Evolutionary conservation across 1,140 invertebrate genomes (phyloP).

Genomic region (Pseudoatta argentina): DNA sequence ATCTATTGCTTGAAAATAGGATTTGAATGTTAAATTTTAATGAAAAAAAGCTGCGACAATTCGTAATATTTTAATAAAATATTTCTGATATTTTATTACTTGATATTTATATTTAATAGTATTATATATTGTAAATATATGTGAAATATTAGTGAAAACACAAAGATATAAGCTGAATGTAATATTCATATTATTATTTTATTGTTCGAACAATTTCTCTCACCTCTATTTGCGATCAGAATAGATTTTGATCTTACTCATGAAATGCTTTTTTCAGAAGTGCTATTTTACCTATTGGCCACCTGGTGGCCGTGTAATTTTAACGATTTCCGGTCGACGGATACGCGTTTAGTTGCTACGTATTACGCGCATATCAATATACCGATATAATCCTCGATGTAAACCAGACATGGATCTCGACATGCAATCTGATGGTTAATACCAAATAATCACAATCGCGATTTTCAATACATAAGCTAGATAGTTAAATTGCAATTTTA

Average conservation of each 20-base stretch:
- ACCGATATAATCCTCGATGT: conserved; percentile 43
- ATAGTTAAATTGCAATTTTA: conserved; percentile 11
- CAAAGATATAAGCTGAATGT: not conserved
- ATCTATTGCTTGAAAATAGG: not conserved
- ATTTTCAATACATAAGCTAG: not conserved
- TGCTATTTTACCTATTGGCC: conserved; percentile 19
- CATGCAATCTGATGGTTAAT: not conserved
- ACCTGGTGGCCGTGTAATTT: conserved; percentile 64
- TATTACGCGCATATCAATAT: conserved; percentile 26
- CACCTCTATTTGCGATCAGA: conserved; percentile 12
- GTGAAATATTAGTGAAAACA: not conserved
- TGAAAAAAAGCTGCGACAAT: not conserved
- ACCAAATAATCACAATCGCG: not conserved
- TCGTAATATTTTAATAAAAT: conserved; percentile 16
- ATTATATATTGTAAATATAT: not conserved
- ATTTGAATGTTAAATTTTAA: conserved; percentile 1
- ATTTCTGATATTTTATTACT: not conserved
- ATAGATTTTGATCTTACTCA: conserved; percentile 28
- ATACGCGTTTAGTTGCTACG: conserved; percentile 52
- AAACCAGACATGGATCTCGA: conserved; percentile 50
- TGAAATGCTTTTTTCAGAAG: conserved; percentile 24
- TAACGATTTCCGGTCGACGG: conserved; percentile 75
- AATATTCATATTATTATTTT: conserved; percentile 21
- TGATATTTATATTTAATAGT: not conserved
- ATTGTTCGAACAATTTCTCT: not conserved